Conservation (phyloP, 2,797 vertebrate genomes). For the Anableps anableps region DNA sequence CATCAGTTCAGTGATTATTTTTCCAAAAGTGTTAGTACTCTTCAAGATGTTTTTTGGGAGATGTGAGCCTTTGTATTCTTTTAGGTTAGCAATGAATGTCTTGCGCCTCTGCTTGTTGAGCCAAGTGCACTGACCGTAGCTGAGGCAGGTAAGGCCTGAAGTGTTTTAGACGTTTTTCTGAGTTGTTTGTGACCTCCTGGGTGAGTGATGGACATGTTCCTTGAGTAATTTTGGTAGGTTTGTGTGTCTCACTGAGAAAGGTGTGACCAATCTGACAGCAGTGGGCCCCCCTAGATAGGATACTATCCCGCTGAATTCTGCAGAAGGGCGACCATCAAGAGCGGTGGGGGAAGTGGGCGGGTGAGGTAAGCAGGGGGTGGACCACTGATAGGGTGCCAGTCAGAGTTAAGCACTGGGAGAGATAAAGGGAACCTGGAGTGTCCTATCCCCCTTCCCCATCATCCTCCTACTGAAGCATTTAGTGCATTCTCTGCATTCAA, state of each 20-base stretch:
- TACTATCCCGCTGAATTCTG: conserved; percentile 80
- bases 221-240: background rate
- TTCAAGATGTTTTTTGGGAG: background rate
- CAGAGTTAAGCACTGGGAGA: conserved; percentile 77
- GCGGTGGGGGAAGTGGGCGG: conserved; percentile 69
- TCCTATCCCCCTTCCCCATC: background rate
- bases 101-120: background rate
- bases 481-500: conserved; percentile 7
- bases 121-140: background rate
- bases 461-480: conserved; percentile 34
- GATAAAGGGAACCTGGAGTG: conserved; percentile 22
- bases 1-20: too few relatives aligned
- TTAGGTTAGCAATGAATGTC: background rate
- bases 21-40: too few relatives aligned
- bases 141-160: background rate
- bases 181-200: background rate
- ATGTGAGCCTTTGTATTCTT: background rate
- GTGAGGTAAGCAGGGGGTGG: conserved; percentile 73
- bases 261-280: conserved; percentile 60
- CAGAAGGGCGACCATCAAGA: conserved; percentile 77
- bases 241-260: conserved; percentile 76
- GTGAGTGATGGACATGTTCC: background rate
- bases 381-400: conserved; percentile 75
- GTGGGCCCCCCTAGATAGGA: conserved; percentile 77
- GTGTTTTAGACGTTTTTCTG: background rate